Conservation (phyloP, 2,113 vertebrate species). For the Tenrec ecaudatus region DNA sequence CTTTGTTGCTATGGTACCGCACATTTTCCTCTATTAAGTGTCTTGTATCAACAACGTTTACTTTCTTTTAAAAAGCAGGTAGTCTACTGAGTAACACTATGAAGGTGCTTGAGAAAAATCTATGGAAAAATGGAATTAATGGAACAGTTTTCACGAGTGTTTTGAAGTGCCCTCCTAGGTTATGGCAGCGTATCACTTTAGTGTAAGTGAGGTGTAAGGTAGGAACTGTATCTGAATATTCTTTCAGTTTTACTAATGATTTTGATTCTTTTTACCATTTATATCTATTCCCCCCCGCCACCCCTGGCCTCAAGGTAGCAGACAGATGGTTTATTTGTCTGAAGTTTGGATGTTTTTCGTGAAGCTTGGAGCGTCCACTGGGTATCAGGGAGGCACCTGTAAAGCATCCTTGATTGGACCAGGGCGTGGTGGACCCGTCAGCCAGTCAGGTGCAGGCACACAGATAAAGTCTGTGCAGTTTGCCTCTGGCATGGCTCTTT, state of each 20-base stretch:
- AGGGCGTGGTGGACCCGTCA: not conserved
- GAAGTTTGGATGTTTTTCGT: constrained; percentile 56
- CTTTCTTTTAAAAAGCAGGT: no score
- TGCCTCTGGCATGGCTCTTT: not conserved
- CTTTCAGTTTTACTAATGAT: constrained; percentile 8
- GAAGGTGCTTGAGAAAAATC: no score
- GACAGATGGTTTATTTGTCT: constrained; percentile 33
- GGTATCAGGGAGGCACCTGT: not conserved
- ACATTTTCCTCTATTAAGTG: not conserved
- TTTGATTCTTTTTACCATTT: no score
- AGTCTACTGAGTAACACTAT: not conserved
- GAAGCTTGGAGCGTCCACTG: not conserved
- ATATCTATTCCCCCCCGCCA: no score
- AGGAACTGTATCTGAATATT: not conserved
- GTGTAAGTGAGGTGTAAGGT: not conserved
- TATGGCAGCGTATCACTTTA: not conserved
- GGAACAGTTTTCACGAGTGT: no score
- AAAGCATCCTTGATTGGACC: not conserved
- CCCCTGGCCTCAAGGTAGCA: not conserved
- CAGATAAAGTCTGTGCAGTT: not conserved
- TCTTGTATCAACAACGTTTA: no score
- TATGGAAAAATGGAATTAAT: no score
- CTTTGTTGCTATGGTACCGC: constrained; percentile 29
- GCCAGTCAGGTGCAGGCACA: not conserved
- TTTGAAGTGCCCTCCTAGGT: not conserved